A percentile compares a stretch with the other conserved stretches of the same genome.
Conservation (phyloP, 2,888 invertebrate genomes). For the Troilus luridus region DNA sequence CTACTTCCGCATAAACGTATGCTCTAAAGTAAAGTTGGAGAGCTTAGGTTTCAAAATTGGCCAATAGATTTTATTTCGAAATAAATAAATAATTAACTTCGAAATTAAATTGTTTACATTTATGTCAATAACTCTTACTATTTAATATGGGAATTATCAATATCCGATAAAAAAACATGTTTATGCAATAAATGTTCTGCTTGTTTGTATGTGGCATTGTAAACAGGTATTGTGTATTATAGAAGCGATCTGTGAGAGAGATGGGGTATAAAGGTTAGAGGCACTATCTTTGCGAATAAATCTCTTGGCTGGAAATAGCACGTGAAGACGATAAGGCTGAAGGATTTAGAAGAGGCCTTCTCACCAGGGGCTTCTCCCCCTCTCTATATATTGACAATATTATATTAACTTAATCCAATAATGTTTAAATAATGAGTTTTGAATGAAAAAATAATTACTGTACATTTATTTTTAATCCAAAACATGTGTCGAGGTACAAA, state of each 20-base stretch:
- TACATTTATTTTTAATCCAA: too few relatives aligned
- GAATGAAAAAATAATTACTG: too few relatives aligned
- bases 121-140: too few relatives aligned
- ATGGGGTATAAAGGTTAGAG: constrained; percentile 24
- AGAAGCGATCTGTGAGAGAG: background rate
- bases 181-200: background rate
- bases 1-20: too few relatives aligned
- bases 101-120: too few relatives aligned
- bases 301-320: constrained; percentile 31
- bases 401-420: background rate
- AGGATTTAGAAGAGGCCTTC: constrained; percentile 4
- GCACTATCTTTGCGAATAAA: constrained; percentile 28
- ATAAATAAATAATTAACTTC: too few relatives aligned
- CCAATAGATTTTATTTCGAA: too few relatives aligned
- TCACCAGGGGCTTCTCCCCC: background rate
- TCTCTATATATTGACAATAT: background rate
- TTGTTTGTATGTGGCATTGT: background rate
- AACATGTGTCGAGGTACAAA: too few relatives aligned
- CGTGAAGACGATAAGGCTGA: constrained; percentile 45
- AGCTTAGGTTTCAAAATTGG: too few relatives aligned
- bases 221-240: constrained; percentile 14
- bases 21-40: too few relatives aligned
- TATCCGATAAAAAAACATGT: background rate
- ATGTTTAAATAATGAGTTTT: background rate
- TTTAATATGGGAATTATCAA: too few relatives aligned